Base-by-base conservation (phyloP, 2,888 invertebrate genomes). In the Xiphydria camelus region DNA sequence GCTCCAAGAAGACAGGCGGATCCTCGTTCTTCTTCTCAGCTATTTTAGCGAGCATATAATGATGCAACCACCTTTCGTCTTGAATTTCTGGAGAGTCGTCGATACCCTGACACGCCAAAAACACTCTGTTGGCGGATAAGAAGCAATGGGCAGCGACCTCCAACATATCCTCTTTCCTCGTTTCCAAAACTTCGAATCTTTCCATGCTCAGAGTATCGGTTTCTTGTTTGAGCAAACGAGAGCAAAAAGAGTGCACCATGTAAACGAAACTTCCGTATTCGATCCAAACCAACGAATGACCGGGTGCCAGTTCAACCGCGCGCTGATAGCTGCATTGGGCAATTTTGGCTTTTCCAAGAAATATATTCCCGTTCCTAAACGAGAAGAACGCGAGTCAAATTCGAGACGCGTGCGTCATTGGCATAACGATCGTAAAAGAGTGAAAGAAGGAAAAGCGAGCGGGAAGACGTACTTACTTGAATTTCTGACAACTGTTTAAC, bases 21-120 rank as follows among this genome's bases (percentile, higher is more conserved):
- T 86, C 83, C 53, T 86, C 85, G 55, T 86, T 86, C 47, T 84
- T 83, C 68, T 96, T 97, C 73, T 96, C 95, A 0, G 89, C 84
- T 40, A 95, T 88, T 82, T 97, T 97, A 0, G 94, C 96, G n/a
- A 96, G 78, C 89, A 96, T 94, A 68, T 95, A 96, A 73, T 92
- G 91, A 65, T 91, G 87, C 22, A 95, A 78, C 96, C 96, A 97
- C 45, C 88, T 82, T 67, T 96, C 95, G 68, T 94, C 94, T 52
- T 85, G 84, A 0, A 79, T 75, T 33, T 79, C 79, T 51, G 81
- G 81, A n/a, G 76, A 71, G 41, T 83, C 83, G 26, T 79, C 78
- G 1, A 79, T 74, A 53, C 81, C 81, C 39, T 69, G 73, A 47
- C 73, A 77, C 33, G 75, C 77, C 47, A 82, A 80, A 41, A 84